Base-by-base conservation (phyloP, 2,797 vertebrate genomes). In the Tokudaia tokunoshimensis region DNA sequence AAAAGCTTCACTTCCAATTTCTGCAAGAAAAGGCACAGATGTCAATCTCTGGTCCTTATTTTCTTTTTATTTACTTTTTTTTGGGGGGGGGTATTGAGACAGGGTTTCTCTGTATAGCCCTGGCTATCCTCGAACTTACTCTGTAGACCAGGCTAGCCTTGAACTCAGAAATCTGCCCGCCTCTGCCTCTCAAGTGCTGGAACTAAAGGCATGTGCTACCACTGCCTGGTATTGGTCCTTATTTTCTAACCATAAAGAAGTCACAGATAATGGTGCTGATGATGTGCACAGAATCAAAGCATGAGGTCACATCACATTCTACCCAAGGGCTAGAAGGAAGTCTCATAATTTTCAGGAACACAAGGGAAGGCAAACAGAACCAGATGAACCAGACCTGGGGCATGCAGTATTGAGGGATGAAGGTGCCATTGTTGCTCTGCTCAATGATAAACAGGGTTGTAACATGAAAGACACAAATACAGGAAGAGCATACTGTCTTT, bases 1-100 rank as follows among this genome's bases (percentile, higher is more conserved):
- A 96, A 99, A 99, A 98, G 98, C 99, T 97, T 99, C 99, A 74
- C 99, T 99, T 98, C 99, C 99, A 0, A 95, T 99, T 99, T 99
- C 99, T 99, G 97, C 4, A 96, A 4, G 20, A 24, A 95, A 85
- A 98, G 97, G 9, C 19, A 63, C 94, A 97, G 75, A 0, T 19
- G 75, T 47, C 29, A n/a, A 26, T 44, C 59, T 52, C 19, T n/a
- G 41, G 29, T 57, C n/a, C 78, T 92, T 11, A 11, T 83, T 94
- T 81, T 74, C 52, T 52, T 13, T 52, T 13, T 52, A 2, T 52
- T 13, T 52, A 1, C 11, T 11, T 52, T 13, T 52, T 13, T 52
- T 52, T 52, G 8, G 41, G 41, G 41, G 41, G 41, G 41, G 41
- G 50, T 11, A 1, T 52, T 52, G 50, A 52, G 10, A 52, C 50